A percentile compares a stretch with the other conserved stretches of the same genome.
phyloP scores from a whole-genome alignment of 1,140 invertebrate genomes.

The Venturia canescens region DNA sequence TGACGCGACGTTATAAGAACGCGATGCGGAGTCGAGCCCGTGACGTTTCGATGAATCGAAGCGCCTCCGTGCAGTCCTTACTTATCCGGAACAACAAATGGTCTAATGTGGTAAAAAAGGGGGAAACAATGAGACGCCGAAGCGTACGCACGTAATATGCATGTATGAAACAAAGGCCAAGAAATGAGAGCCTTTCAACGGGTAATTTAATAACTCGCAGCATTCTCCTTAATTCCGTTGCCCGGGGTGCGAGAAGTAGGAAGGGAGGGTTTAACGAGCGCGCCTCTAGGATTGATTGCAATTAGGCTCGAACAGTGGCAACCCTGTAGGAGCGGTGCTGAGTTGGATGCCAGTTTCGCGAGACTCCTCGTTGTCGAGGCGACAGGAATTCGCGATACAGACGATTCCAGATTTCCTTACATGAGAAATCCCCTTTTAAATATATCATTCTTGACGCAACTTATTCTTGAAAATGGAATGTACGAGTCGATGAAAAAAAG shows the following conservation, averaged over 20 bases:
- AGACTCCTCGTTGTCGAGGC: constrained; percentile 16
- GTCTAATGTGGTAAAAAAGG: neutral
- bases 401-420: neutral
- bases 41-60: no score
- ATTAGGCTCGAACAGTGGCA: constrained; percentile 55
- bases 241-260: constrained; percentile 36
- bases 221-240: constrained; percentile 48
- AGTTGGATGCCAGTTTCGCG: constrained; percentile 25
- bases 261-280: constrained; percentile 53
- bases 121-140: neutral
- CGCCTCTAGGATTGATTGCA: constrained; percentile 58
- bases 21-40: no score
- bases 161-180: neutral
- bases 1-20: no score
- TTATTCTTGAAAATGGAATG: no score
- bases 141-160: neutral
- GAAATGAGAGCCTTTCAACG: constrained; percentile 13
- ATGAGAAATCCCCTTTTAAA: neutral
- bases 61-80: no score
- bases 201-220: constrained; percentile 47
- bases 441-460: neutral
- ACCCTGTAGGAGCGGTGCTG: neutral
- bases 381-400: neutral
- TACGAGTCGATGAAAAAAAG: neutral
- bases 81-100: neutral